Evolutionary conservation across 2,888 invertebrate species (phyloP), one percentile per base, ranked within the genome.

Genomic region (Megalurothrips usitatus): DNA sequence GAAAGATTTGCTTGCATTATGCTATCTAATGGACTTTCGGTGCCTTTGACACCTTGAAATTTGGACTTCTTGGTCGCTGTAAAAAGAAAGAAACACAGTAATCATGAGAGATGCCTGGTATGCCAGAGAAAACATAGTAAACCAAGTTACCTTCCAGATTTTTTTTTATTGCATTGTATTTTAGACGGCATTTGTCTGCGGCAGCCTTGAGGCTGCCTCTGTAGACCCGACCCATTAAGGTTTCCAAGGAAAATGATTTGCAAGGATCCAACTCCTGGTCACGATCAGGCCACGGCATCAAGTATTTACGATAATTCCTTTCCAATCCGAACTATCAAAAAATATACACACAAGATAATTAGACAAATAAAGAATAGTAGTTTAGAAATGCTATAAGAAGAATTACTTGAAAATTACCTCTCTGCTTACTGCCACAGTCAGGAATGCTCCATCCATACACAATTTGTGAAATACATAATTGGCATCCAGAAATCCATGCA

Each of bases 391-490:
- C 26, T 23, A 43, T 4, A 6, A 43, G 6, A 43, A 43, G 68
- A 75, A 11, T 75, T 6, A 23, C 12, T 9, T 14, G 11, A 58
- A 14, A 14, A 26, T 26, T 75, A 75, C 68, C 68, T 75, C 68
- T 75, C 68, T 75, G 6, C 23, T 12, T 10, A 26, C 12, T 12
- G 68, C 68, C 12, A 75, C 68, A 1, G 68, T 75, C 23, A 75
- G 1, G 12, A 75, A 75, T 8, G 68, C 68, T 75, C 68, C 68
- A 26, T 26, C 26, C 1, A 26, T 23, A 75, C 68, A 26, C 68
- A 75, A 23, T 75, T 75, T 75, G 12, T 75, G 68, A 26, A 75
- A 75, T 75, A 75, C 23, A 12, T 75, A 75, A 26, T 75, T 75
- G 8, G 68, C 68, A 75, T 75, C 68, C 1, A 75, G 6, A 26